Conservation (phyloP, 2,888 invertebrate species). For the Poecilus cupreus region DNA sequence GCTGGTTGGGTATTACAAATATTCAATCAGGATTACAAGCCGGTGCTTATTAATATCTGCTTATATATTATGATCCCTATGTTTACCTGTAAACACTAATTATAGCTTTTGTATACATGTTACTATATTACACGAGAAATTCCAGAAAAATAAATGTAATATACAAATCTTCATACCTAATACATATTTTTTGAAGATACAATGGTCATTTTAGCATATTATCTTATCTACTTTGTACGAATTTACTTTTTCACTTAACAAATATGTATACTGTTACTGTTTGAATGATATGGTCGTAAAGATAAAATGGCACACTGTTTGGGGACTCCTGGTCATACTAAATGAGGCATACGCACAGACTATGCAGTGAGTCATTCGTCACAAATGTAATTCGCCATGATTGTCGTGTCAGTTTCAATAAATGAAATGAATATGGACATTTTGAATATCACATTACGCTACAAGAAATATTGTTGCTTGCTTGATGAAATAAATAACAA, state of each 20-base stretch:
- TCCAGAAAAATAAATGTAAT: neutral
- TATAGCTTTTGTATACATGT: neutral
- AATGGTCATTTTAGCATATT: too few relatives aligned
- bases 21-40: neutral
- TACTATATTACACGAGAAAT: neutral
- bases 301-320: constrained; percentile 3
- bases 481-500: too few relatives aligned
- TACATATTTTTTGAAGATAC: too few relatives aligned
- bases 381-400: constrained; percentile 39
- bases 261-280: too few relatives aligned
- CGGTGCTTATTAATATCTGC: neutral
- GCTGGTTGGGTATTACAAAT: constrained; percentile 1
- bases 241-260: too few relatives aligned
- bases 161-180: too few relatives aligned
- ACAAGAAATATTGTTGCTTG: neutral
- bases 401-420: constrained; percentile 43
- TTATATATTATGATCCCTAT: neutral
- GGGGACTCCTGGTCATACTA: neutral
- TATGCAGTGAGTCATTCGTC: constrained; percentile 19
- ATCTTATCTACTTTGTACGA: too few relatives aligned
- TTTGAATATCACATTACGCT: constrained; percentile 24
- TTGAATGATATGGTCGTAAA: too few relatives aligned
- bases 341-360: neutral
- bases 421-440: constrained; percentile 29
- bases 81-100: neutral